Base-by-base conservation (phyloP, 2,888 invertebrate genomes). In the Bruchidius siliquastri region DNA sequence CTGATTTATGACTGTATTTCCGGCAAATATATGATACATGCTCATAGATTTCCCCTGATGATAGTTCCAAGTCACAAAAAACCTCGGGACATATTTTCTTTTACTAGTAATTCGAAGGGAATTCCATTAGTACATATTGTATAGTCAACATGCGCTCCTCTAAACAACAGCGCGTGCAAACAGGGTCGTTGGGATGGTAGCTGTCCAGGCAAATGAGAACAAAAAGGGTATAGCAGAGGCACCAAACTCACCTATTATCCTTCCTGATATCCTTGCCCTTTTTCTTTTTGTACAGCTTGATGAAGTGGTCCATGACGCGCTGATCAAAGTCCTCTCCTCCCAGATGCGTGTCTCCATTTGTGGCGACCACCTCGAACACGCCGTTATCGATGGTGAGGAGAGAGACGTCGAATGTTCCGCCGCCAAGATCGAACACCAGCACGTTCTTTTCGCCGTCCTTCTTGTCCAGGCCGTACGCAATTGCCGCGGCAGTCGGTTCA, bases 301-400 rank as follows among this genome's bases (percentile, higher is more conserved):
- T 85, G 90, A 99, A 99, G 88, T 99, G 97, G 83, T 99, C 98
- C 97, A 98, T 97, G 2, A 98, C 97, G 80, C 97, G 91, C 87
- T 98, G 97, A 88, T 98, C 98, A 87, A 98, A 99, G 89, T 99
- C 99, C 89, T 99, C 99, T 86, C 99, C 99, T 83, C 99, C 98
- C 88, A 98, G 92, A 87, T 98, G 98, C 81, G 98, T 98, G 86
- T 98, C 98, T 83, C 98, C 98, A 84, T 95, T 96, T 77, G 96
- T 96, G 0, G 96, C 93, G 0, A 95, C 93, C 75, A 86, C 87
- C 89, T 99, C 99, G 86, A 99, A 99, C 6, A 99, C 98, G 72
- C 99, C 99, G 83, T 98, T 98, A 85, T 99, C 99, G 84, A 99
- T 99, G 78, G 98, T 99, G 72, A 99, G 90, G 21, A 99, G 91